Percentiles rank a stretch among this genome's conserved stretches.
Conservation (phyloP, 1,140 invertebrate species). For the Bombus affinis region DNA sequence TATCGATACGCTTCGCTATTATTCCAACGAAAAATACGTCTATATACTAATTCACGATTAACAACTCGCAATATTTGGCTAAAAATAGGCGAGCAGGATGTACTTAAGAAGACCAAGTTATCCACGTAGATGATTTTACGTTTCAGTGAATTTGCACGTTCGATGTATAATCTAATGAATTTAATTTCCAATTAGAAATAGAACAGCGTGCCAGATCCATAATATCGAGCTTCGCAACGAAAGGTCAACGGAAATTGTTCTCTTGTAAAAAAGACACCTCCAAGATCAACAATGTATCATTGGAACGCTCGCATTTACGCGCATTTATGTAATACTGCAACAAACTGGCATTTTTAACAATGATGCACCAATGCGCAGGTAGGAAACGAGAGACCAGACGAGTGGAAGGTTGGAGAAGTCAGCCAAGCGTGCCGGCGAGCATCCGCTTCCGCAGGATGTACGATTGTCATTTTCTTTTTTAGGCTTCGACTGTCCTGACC, state of each 20-base stretch:
- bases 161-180: not conserved
- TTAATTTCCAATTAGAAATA: not conserved
- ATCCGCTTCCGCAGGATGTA: slow-evolving; percentile 82
- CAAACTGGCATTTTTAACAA: slow-evolving; percentile 35
- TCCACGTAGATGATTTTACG: not conserved
- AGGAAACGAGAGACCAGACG: not conserved
- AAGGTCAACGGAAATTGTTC: not conserved
- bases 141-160: not conserved
- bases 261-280: not conserved
- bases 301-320: not conserved
- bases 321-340: slow-evolving; percentile 43
- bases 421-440: slow-evolving; percentile 77
- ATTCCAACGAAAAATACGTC: too few relatives aligned
- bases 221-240: not conserved
- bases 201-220: too few relatives aligned
- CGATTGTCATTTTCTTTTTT: slow-evolving; percentile 69
- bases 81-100: too few relatives aligned
- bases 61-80: too few relatives aligned
- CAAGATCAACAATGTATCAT: not conserved
- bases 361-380: slow-evolving; percentile 34
- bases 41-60: too few relatives aligned
- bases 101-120: too few relatives aligned
- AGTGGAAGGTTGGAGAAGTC: slow-evolving; percentile 63
- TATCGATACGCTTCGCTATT: too few relatives aligned
- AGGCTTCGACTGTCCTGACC: slow-evolving; percentile 3